A percentile compares a stretch with the other conserved stretches of the same genome.
These are phyloP conservation scores for Pinna nobilis DNA, from an alignment of 1,140 invertebrate genomes.

Conservation along the genomic window DNA sequence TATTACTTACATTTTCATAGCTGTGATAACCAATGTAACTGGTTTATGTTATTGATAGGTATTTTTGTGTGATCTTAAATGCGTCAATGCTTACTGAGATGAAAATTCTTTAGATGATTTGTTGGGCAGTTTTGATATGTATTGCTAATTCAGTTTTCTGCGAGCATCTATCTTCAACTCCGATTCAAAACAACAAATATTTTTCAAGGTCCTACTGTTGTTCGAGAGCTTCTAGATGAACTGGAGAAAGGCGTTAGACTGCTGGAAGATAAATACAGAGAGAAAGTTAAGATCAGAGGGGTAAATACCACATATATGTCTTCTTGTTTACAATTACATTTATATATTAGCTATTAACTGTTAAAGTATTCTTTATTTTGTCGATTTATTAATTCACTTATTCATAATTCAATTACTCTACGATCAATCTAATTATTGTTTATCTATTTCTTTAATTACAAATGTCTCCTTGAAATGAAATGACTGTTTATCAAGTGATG, in stretches of 20 bases:
- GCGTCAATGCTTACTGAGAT: not conserved
- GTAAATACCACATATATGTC: too few relatives aligned
- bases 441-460: too few relatives aligned
- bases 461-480: too few relatives aligned
- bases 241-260: constrained; percentile 35
- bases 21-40: not conserved
- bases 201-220: constrained; percentile 39
- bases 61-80: not conserved
- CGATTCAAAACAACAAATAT: not conserved
- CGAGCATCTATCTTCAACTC: not conserved
- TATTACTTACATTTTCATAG: not conserved
- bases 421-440: too few relatives aligned
- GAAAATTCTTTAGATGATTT: not conserved
- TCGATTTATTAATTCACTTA: too few relatives aligned
- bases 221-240: constrained; percentile 44
- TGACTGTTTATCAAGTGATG: too few relatives aligned
- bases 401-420: too few relatives aligned
- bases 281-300: constrained; percentile 31
- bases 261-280: constrained; percentile 43
- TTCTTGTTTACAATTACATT: too few relatives aligned
- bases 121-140: not conserved
- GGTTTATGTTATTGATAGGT: not conserved
- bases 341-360: too few relatives aligned
- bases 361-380: too few relatives aligned
- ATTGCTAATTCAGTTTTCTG: not conserved